Percentiles rank a stretch among this genome's conserved stretches.
These are phyloP conservation scores for Netelia inedita DNA, from an alignment of 2,888 invertebrate genomes.

Conservation along the genomic window DNA sequence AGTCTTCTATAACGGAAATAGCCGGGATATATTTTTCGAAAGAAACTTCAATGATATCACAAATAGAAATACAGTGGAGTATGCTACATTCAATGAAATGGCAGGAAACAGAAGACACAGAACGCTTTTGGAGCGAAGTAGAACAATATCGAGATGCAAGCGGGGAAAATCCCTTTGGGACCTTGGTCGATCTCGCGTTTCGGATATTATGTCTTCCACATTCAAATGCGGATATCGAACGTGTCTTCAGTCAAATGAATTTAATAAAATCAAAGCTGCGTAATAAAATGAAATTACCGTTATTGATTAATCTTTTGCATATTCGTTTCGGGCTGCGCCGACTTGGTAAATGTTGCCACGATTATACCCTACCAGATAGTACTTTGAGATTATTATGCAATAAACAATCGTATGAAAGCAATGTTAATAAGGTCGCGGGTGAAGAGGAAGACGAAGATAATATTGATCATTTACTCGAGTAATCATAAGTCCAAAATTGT, in stretches of 20 bases:
- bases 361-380: neutral
- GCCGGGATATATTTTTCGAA: slow-evolving; percentile 2
- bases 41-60: neutral
- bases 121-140: slow-evolving; percentile 14
- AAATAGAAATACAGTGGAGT: neutral
- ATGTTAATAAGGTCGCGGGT: neutral
- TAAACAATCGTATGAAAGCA: slow-evolving; percentile 1
- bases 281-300: slow-evolving; percentile 21
- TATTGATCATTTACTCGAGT: neutral
- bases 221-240: slow-evolving; percentile 28
- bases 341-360: neutral
- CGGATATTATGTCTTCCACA: slow-evolving; percentile 18
- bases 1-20: neutral
- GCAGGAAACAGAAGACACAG: slow-evolving; percentile 20
- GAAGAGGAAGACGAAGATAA: neutral
- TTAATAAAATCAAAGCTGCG: slow-evolving; percentile 27
- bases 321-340: slow-evolving; percentile 8
- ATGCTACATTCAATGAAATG: slow-evolving; percentile 10
- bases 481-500: neutral
- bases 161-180: slow-evolving; percentile 5
- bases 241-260: slow-evolving; percentile 20
- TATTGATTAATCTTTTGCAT: slow-evolving; percentile 14
- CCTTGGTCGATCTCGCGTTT: slow-evolving; percentile 7
- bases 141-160: slow-evolving; percentile 4
- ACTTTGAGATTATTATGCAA: neutral